phyloP scores from a whole-genome alignment of 2,113 vertebrate genomes.

The Procavia capensis region DNA sequence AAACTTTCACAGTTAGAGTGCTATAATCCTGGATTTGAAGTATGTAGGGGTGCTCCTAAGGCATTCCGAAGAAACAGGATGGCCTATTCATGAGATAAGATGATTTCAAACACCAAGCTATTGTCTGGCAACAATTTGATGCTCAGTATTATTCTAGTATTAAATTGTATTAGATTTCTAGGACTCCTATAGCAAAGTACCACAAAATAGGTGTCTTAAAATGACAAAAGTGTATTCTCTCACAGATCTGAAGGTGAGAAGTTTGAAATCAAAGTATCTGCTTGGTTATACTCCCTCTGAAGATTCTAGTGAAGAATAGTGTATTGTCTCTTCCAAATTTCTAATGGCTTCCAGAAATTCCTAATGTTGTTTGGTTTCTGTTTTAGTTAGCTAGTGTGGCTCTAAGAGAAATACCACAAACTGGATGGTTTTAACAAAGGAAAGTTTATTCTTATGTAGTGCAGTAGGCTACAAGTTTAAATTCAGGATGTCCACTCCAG shows the following conservation, averaged over 20 bases:
- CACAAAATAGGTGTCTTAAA: too few relatives aligned
- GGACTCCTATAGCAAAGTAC: too few relatives aligned
- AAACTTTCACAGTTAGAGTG: background rate
- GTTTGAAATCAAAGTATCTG: too few relatives aligned
- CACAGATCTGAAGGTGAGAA: background rate
- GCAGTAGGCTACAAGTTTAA: too few relatives aligned
- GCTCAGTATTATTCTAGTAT: background rate
- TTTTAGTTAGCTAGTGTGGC: too few relatives aligned
- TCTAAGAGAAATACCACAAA: too few relatives aligned
- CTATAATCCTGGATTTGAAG: background rate
- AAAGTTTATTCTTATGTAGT: too few relatives aligned
- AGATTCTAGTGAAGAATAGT: too few relatives aligned
- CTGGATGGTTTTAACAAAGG: too few relatives aligned
- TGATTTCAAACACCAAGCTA: background rate
- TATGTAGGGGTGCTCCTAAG: accelerated
- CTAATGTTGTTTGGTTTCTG: too few relatives aligned
- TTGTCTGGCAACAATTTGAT: background rate
- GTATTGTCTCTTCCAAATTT: background rate
- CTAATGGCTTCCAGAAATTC: background rate
- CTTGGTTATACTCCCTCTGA: background rate
- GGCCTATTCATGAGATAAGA: background rate
- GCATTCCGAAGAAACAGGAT: background rate
- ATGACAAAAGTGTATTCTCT: background rate
- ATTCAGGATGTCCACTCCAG: too few relatives aligned
- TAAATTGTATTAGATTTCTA: background rate